phyloP scores from a whole-genome alignment of 2,797 vertebrate species.

The Micropoecilia bifurca region DNA sequence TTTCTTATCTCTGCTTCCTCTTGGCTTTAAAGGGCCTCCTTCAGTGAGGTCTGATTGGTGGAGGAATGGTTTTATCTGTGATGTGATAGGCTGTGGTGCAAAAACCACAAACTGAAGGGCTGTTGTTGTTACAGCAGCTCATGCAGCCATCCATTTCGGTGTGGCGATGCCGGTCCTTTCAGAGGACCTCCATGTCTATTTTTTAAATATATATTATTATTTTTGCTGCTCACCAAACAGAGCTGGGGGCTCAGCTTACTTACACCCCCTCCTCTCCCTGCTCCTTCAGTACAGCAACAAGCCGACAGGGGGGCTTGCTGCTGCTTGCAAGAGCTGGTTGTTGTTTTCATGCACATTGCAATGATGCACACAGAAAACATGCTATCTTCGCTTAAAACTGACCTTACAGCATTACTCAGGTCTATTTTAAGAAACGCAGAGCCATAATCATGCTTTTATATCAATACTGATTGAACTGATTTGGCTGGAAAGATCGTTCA shows the following conservation, averaged over 20 bases:
- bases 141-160: slow-evolving; percentile 46
- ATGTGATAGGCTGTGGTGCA: slow-evolving; percentile 66
- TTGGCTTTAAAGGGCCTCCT: slow-evolving; percentile 59
- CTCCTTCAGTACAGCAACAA: slow-evolving; percentile 15
- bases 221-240: slow-evolving; percentile 24
- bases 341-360: slow-evolving; percentile 43
- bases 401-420: slow-evolving; percentile 4
- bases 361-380: slow-evolving; percentile 15
- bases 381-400: not conserved
- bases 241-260: slow-evolving; percentile 29
- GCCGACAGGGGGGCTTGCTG: slow-evolving; percentile 35
- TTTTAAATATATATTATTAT: not conserved
- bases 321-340: slow-evolving; percentile 32
- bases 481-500: not conserved
- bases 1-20: slow-evolving; percentile 68
- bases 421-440: slow-evolving; percentile 3
- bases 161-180: slow-evolving; percentile 41
- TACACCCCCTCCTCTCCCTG: not conserved
- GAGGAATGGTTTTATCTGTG: slow-evolving; percentile 64
- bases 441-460: not conserved
- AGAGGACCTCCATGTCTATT: slow-evolving; percentile 18
- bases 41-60: slow-evolving; percentile 65
- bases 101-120: slow-evolving; percentile 68
- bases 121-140: slow-evolving; percentile 71
- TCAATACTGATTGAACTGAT: slow-evolving; percentile 28